Conservation (phyloP, 2,797 vertebrate species). For the Florisuga fusca region DNA sequence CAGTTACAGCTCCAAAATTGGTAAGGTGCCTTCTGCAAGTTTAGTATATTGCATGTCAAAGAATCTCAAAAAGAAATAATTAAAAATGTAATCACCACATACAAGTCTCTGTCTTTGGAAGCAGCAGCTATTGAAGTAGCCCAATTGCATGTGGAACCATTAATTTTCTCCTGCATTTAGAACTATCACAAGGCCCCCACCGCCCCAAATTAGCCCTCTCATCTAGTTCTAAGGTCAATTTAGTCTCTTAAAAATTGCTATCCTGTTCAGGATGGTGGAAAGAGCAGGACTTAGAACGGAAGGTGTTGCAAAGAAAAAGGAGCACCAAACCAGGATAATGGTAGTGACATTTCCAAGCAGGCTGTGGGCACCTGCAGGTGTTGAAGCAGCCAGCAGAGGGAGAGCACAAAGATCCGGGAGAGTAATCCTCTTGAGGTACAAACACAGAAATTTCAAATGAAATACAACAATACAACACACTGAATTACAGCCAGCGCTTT, state of each 20-base stretch:
- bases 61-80: conserved; percentile 1
- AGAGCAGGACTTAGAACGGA: not conserved
- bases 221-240: not conserved
- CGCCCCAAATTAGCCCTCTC: not conserved
- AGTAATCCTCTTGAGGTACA: not conserved
- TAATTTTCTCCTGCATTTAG: not conserved
- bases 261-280: not conserved
- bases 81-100: not conserved
- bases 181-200: not conserved
- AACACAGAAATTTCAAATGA: not conserved
- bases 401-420: not conserved
- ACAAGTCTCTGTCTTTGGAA: not conserved
- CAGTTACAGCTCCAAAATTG: not conserved
- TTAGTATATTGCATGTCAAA: not conserved
- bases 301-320: not conserved
- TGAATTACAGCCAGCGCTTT: not conserved
- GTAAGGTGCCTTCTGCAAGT: not conserved
- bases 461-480: not conserved
- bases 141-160: not conserved
- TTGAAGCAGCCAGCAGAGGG: conserved; percentile 43
- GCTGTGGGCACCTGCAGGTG: not conserved
- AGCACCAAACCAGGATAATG: not conserved
- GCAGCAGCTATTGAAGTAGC: not conserved
- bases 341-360: not conserved
- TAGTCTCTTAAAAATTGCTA: not conserved